Base-by-base conservation (phyloP, 2,113 vertebrate species). In the Rissa tridactyla region DNA sequence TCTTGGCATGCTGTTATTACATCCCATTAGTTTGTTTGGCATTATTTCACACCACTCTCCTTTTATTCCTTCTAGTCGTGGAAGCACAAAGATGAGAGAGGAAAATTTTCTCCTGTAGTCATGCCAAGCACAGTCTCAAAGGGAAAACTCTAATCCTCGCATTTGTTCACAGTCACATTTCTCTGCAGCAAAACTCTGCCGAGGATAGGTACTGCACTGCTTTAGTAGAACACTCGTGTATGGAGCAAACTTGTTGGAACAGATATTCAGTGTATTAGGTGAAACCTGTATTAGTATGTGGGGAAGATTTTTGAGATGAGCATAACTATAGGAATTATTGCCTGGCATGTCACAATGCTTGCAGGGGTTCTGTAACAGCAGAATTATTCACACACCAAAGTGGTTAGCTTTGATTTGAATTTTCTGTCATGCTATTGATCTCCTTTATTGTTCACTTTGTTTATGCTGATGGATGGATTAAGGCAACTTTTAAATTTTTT, bases 1-100 rank as follows among this genome's bases (percentile, higher is more conserved):
- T 90, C 69, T 82, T 93, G 82, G 76, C 62, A 46, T 1, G 4
- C 9, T 0, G 1, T 77, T 80, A 47, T 3, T 77, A 25, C 29
- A 66, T 73, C 40, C 22, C 23, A 54, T 93, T 76, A 79, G n/a
- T 86, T 81, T 49, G 16, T 65, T 86, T 88, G 83, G 61, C 68
- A 34, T 81, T 82, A 29, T 91, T 94, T 87, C 46, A 51, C 64
- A n/a, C 26, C 6, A 2, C 17, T 94, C 6, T 38, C 27, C 26
- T 79, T 44, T 73, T 92, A 62, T 86, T 80, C 32, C 9, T 92
- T 78, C 32, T 49, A 60, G 46, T 84, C 42, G 47, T 54, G 49
- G 61, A 88, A 89, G 55, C 58, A 51, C 32, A 91, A 62, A 86
- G 62, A 30, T 75, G 54, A 90, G 82, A 92, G 69, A 83, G 64